A percentile compares a stretch with the other conserved stretches of the same genome.
Evolutionary conservation across 64 coral and sea anemone genomes (phyloP).

Genomic region (Pocillopora verrucosa): DNA sequence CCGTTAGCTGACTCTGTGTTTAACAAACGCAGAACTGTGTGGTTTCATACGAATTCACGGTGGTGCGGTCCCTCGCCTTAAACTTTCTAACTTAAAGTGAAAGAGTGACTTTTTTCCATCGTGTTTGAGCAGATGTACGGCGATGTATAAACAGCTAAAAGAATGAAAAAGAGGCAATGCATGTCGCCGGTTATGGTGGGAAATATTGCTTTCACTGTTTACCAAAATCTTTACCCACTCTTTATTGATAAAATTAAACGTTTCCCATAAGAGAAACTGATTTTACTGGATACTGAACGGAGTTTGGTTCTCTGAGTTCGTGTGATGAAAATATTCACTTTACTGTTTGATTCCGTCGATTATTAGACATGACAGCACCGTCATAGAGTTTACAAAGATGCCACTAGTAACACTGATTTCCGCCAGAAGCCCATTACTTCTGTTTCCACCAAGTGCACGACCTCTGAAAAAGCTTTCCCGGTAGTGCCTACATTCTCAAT

Average conservation of each 20-base stretch:
- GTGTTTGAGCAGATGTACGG: conserved; percentile 6
- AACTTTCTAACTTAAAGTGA: not conserved
- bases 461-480: too few relatives aligned
- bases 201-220: not conserved
- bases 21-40: not conserved
- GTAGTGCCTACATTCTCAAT: too few relatives aligned
- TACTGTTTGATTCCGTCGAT: not conserved
- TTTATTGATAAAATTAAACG: not conserved
- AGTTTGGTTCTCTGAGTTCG: too few relatives aligned
- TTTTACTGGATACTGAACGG: too few relatives aligned
- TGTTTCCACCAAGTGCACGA: too few relatives aligned
- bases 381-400: too few relatives aligned
- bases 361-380: not conserved
- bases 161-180: not conserved
- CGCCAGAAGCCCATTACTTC: too few relatives aligned
- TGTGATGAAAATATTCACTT: not conserved
- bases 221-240: not conserved
- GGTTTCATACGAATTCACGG: too few relatives aligned
- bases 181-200: not conserved
- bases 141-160: conserved; percentile 13
- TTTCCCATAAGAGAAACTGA: not conserved
- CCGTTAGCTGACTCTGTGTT: not conserved
- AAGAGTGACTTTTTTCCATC: not conserved
- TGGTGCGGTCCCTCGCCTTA: not conserved
- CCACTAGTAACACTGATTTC: too few relatives aligned